Base-by-base conservation (phyloP, 2,797 vertebrate genomes). In the Menidia menidia region DNA sequence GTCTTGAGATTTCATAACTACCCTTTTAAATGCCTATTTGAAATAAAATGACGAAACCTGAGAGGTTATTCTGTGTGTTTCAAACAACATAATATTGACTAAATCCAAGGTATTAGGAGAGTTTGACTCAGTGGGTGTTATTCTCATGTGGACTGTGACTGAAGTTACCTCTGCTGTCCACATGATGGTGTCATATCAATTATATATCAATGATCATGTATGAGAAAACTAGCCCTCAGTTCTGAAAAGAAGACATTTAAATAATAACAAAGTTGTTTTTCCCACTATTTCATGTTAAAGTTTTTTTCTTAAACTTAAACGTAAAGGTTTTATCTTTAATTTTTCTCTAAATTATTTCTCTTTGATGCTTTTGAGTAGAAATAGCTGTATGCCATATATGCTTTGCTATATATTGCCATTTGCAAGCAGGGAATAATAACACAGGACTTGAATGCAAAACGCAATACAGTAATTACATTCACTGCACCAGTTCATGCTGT, bases 111-210 rank as follows among this genome's bases (percentile, higher is more conserved):
- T 2, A 53, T 25, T 4, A 11, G 14, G 4, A 15, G 25, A 5
- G 13, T 55, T 32, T 65, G 6, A 41, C 41, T 64, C 11, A 18
- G 32, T 18, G 4, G 59, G 43, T 55, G 1, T 12, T 10, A 52
- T 2, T 16, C 0, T 15, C 6, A 4, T 19, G 13, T 59, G 3
- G 10, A 68, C 39, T 73, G 25, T 60, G 48, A 41, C 39, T 87
- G 88, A 68, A 73, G 60, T 86, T 83, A 77, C 87, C 41, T 4
- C 11, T 50, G 9, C 6, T 74, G 78, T 82, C 91, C 92, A 90
- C 92, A 82, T 73, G 92, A 73, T 88, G 92, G 91, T 61, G 86
- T 35, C 61, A 73, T 75, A 68, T 66, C 69, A 79, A 53, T 82
- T 65, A 59, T 63, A 19, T 69, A 66, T 70, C 42, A 63, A 44